A percentile compares a stretch with the other conserved stretches of the same genome.
These are phyloP conservation scores for Henricia sp. DNA, from an alignment of 53 echinoderm and acorn worm species.

Conservation along the genomic window DNA sequence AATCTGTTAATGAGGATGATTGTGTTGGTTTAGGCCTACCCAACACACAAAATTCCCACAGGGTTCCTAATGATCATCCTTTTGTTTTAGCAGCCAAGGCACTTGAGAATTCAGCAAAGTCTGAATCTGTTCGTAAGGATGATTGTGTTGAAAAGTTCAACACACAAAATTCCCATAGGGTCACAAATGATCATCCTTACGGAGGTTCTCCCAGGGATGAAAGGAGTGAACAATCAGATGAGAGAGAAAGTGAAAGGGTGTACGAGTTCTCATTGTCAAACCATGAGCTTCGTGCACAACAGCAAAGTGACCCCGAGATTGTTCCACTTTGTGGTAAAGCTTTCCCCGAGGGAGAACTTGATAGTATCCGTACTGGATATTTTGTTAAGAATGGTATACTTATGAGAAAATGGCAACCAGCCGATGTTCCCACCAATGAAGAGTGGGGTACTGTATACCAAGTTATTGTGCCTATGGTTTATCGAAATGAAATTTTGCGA, in stretches of 20 bases:
- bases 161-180: not conserved
- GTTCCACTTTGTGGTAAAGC: not conserved
- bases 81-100: constrained; percentile 50
- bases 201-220: not conserved
- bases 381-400: constrained; percentile 30
- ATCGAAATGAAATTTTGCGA: not conserved
- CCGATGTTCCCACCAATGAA: constrained; percentile 37
- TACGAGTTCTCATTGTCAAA: not conserved
- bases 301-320: not conserved
- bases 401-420: constrained; percentile 57
- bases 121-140: not conserved
- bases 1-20: not conserved
- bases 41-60: constrained; percentile 6
- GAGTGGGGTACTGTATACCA: constrained; percentile 40
- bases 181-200: no score
- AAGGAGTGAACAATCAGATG: not conserved
- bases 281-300: not conserved
- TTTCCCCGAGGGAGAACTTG: not conserved
- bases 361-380: not conserved
- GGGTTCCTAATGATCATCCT: no score
- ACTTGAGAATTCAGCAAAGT: not conserved
- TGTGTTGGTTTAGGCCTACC: not conserved
- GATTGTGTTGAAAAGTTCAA: not conserved
- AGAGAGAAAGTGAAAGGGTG: not conserved
- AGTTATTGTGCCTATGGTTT: constrained; percentile 26